Conservation (phyloP, 2,888 invertebrate genomes). For the Leptothorax acervorum region DNA sequence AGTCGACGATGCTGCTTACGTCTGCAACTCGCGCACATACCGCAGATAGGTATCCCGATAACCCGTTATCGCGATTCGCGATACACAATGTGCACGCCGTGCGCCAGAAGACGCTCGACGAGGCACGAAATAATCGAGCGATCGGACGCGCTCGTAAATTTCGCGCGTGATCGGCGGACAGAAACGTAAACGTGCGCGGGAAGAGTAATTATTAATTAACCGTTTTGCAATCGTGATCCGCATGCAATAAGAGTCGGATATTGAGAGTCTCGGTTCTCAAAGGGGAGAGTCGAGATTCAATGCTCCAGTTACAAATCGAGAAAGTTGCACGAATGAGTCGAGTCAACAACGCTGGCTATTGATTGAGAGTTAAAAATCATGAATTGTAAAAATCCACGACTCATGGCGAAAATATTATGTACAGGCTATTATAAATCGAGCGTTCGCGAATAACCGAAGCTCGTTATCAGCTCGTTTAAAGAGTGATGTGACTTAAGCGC, state of each 20-base stretch:
- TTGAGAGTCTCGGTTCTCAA: neutral
- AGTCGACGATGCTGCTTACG: conserved; percentile 46
- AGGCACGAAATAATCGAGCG: conserved; percentile 47
- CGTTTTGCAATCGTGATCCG: neutral
- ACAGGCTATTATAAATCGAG: conserved; percentile 34
- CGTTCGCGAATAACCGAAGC: conserved; percentile 54
- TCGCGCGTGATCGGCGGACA: conserved; percentile 30
- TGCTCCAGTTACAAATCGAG: neutral
- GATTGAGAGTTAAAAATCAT: neutral
- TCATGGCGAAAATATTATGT: neutral
- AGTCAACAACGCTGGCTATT: no score
- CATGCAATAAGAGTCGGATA: neutral
- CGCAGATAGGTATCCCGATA: conserved; percentile 63
- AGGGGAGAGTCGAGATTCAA: neutral
- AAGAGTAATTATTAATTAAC: conserved; percentile 41
- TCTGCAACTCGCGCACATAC: conserved; percentile 50
- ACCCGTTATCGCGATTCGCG: conserved; percentile 65
- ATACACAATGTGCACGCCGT: conserved; percentile 53
- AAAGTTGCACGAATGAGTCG: conserved; percentile 5
- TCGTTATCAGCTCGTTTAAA: conserved; percentile 58
- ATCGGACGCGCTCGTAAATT: conserved; percentile 45
- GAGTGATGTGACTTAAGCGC: conserved; percentile 32
- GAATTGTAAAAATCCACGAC: neutral
- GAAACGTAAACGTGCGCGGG: conserved; percentile 1
- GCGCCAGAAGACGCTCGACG: conserved; percentile 54